Evolutionary conservation across 1,140 invertebrate species (phyloP).

Genomic region (Drosophila oshimai): DNA sequence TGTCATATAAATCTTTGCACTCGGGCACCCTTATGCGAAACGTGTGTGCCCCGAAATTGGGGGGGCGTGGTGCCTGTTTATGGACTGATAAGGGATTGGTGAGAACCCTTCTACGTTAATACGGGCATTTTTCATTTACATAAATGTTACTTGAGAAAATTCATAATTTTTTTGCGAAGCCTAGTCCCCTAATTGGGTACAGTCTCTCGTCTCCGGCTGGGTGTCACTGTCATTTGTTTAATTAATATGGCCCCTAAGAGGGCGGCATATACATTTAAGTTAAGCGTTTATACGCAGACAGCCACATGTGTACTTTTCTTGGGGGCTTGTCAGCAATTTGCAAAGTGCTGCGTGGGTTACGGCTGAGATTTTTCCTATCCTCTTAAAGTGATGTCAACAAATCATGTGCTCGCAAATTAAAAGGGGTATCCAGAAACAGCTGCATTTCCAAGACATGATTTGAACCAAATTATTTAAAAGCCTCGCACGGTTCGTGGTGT

Average conservation of each 20-base stretch:
- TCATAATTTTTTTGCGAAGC: slow-evolving; percentile 36
- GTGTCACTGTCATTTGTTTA: slow-evolving; percentile 53
- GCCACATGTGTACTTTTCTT: slow-evolving; percentile 12
- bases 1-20: slow-evolving; percentile 80
- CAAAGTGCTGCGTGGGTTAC: slow-evolving; percentile 18
- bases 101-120: slow-evolving; percentile 40
- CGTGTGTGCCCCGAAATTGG: slow-evolving; percentile 31
- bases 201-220: slow-evolving; percentile 5
- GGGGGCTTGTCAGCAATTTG: slow-evolving; percentile 3
- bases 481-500: not conserved
- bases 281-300: not conserved
- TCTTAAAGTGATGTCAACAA: not conserved
- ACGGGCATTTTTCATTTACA: slow-evolving; percentile 65
- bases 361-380: not conserved
- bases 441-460: no score
- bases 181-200: slow-evolving; percentile 32
- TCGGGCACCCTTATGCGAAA: slow-evolving; percentile 45
- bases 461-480: not conserved
- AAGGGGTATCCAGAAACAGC: not conserved
- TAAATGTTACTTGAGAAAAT: slow-evolving; percentile 69
- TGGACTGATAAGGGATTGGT: slow-evolving; percentile 25
- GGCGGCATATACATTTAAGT: slow-evolving; percentile 8
- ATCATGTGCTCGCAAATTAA: not conserved
- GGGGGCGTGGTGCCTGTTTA: slow-evolving; percentile 24
- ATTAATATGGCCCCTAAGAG: slow-evolving; percentile 54